Percentiles rank a stretch among this genome's conserved stretches.
These are phyloP conservation scores for Gasteruption jaculator DNA, from an alignment of 2,888 invertebrate species.

Conservation along the genomic window DNA sequence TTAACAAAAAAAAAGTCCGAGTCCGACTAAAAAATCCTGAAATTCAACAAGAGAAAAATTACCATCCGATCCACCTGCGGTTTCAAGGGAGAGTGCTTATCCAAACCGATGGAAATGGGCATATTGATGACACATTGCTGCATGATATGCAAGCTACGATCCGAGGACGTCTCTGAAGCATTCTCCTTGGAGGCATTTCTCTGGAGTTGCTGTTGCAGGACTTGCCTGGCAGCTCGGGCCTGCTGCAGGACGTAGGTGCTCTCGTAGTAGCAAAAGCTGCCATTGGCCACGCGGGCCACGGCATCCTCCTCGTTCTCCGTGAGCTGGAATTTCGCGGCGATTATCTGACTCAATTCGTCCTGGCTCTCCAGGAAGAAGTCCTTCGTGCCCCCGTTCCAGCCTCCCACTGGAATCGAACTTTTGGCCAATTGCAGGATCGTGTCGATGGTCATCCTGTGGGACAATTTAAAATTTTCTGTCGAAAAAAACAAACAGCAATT, in stretches of 20 bases:
- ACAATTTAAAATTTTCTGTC: too few relatives aligned
- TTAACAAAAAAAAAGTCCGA: slow-evolving; percentile 3
- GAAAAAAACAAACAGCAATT: too few relatives aligned
- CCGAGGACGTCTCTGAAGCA: slow-evolving; percentile 25
- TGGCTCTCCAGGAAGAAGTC: slow-evolving; percentile 67
- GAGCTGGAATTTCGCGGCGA: slow-evolving; percentile 65
- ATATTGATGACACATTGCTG: slow-evolving; percentile 73
- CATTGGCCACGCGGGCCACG: slow-evolving; percentile 65
- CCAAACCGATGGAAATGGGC: slow-evolving; percentile 77
- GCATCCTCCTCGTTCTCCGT: slow-evolving; percentile 61
- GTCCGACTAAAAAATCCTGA: too few relatives aligned
- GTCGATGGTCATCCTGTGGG: slow-evolving; percentile 73
- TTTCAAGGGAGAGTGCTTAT: slow-evolving; percentile 77
- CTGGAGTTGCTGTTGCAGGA: slow-evolving; percentile 41
- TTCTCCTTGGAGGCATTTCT: slow-evolving; percentile 29
- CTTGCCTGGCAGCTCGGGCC: slow-evolving; percentile 59
- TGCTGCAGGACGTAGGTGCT: slow-evolving; percentile 69
- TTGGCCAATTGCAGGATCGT: slow-evolving; percentile 66
- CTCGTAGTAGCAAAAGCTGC: slow-evolving; percentile 75
- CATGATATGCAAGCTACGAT: slow-evolving; percentile 74
- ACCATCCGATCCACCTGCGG: slow-evolving; percentile 62
- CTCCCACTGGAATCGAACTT: slow-evolving; percentile 64
- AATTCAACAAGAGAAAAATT: slow-evolving; percentile 18
- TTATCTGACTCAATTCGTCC: slow-evolving; percentile 64
- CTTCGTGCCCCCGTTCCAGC: slow-evolving; percentile 69